phyloP scores from a whole-genome alignment of 2,797 vertebrate species.

The Poeciliopsis paucimaculata region DNA sequence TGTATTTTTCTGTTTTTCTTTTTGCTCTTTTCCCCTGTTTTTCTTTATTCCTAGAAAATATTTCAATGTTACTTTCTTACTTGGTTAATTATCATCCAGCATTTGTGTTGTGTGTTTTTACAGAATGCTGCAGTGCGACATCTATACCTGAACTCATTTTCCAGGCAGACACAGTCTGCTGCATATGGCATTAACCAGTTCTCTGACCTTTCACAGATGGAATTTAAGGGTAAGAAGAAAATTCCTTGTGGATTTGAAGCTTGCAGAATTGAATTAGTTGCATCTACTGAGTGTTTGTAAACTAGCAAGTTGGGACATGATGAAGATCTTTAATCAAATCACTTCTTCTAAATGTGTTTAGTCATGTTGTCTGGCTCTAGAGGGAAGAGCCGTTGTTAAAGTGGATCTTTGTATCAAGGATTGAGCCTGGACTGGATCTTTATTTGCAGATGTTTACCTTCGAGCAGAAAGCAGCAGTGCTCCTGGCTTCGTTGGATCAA shows the following conservation, averaged over 20 bases:
- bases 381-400: slow-evolving; percentile 9
- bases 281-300: neutral
- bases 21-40: neutral
- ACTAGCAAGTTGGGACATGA: neutral
- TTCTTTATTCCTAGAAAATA: neutral
- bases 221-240: slow-evolving; percentile 86
- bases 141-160: slow-evolving; percentile 78
- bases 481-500: slow-evolving; percentile 69
- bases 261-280: neutral
- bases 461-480: slow-evolving; percentile 72
- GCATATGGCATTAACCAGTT: slow-evolving; percentile 90
- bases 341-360: neutral
- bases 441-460: slow-evolving; percentile 84
- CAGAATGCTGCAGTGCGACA: slow-evolving; percentile 84
- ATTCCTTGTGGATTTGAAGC: neutral
- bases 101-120: slow-evolving; percentile 23
- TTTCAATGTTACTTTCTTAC: neutral
- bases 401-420: neutral
- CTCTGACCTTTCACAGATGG: slow-evolving; percentile 85
- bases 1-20: neutral
- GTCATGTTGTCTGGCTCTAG: neutral
- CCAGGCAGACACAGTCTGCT: slow-evolving; percentile 72
- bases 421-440: slow-evolving; percentile 24
- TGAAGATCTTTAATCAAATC: neutral
- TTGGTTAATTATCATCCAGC: neutral